Evolutionary conservation across 92 coral and sea anemone genomes (phyloP).

Genomic region (Palythoa caribaeorum): DNA sequence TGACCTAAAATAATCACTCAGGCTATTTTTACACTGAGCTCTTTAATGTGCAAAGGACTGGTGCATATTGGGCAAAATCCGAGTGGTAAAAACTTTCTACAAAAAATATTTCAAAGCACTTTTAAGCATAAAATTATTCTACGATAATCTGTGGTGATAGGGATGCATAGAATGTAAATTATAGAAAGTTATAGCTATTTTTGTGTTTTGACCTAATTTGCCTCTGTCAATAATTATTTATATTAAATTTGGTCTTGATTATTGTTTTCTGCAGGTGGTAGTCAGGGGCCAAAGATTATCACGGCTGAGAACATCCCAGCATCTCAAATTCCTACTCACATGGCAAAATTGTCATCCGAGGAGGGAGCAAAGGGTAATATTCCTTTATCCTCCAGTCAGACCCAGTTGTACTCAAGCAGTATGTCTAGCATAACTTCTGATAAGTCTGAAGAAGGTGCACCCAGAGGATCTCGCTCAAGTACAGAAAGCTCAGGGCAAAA

Average conservation of each 20-base stretch:
- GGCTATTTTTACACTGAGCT: no score
- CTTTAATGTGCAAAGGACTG: no score
- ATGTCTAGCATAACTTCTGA: constrained; percentile 50
- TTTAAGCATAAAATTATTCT: no score
- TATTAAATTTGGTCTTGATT: not conserved
- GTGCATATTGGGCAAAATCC: no score
- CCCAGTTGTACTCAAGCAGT: constrained; percentile 44
- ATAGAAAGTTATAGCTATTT: no score
- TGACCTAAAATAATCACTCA: no score
- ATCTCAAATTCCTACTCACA: constrained; percentile 8
- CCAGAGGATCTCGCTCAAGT: constrained; percentile 65
- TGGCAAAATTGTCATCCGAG: constrained; percentile 21
- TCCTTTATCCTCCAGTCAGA: constrained; percentile 16
- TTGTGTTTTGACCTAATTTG: no score
- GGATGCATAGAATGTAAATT: no score
- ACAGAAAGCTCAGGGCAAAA: constrained; percentile 71
- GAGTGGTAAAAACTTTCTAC: no score
- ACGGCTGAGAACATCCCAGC: constrained; percentile 19
- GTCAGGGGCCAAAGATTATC: constrained; percentile 27
- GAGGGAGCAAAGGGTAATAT: constrained; percentile 15
- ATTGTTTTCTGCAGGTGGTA: not conserved
- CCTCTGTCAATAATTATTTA: no score
- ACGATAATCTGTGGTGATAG: no score
- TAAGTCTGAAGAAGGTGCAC: constrained; percentile 36
- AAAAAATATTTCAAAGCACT: no score